These are phyloP conservation scores for Sceloporus undulatus DNA, from an alignment of 2,113 vertebrate species.

Conservation along the genomic window DNA sequence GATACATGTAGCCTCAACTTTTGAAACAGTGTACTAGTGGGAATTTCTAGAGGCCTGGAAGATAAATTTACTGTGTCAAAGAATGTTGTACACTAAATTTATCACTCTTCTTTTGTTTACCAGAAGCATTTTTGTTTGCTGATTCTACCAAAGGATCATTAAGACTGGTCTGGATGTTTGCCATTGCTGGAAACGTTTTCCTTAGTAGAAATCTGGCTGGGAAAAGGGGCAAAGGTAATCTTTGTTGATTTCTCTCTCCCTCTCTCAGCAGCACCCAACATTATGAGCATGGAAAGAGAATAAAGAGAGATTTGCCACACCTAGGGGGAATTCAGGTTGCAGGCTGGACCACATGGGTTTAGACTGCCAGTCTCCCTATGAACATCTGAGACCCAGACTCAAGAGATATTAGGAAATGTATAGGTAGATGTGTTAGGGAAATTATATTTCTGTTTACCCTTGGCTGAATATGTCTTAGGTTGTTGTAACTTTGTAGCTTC, in stretches of 20 bases:
- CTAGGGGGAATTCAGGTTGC: too few relatives aligned
- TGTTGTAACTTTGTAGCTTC: too few relatives aligned
- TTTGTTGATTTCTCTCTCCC: background rate
- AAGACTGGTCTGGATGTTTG: background rate
- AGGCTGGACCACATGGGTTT: too few relatives aligned
- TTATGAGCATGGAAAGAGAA: too few relatives aligned
- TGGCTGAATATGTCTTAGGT: too few relatives aligned
- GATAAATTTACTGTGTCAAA: constrained; percentile 23
- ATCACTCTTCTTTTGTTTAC: background rate
- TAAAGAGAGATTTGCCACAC: too few relatives aligned
- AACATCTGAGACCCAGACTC: too few relatives aligned
- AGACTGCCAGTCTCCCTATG: too few relatives aligned
- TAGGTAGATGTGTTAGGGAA: too few relatives aligned
- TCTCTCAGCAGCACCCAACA: background rate
- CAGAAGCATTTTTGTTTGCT: background rate
- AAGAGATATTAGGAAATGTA: too few relatives aligned
- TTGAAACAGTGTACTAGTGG: background rate
- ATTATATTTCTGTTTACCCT: too few relatives aligned
- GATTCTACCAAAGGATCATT: constrained; percentile 17
- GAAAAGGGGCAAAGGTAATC: background rate
- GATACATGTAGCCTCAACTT: background rate
- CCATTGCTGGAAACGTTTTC: background rate
- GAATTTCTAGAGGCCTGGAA: background rate
- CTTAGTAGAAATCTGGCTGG: background rate
- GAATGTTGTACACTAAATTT: background rate